Base-by-base conservation (phyloP, 2,888 invertebrate genomes). In the Hoplodrina ambigua region DNA sequence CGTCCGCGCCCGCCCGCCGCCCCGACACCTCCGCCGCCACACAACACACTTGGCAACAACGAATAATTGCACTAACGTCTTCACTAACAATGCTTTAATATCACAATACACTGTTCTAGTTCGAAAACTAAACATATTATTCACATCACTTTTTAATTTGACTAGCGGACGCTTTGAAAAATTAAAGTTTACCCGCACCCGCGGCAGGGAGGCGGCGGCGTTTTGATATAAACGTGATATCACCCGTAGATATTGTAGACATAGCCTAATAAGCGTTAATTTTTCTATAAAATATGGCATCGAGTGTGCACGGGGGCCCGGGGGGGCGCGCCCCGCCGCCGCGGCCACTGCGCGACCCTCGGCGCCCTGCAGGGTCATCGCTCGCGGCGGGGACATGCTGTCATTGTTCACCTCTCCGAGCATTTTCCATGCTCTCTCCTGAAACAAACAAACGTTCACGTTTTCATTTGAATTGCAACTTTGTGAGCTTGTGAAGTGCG, bases 121-220 rank as follows among this genome's bases (percentile, higher is more conserved):
- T 95, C 95, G 94, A 91, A 92, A 92, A 83, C 87, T 88, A 88
- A 90, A 85, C 86, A 89, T 85, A 87, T 87, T 86, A 86, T 86
- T 87, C 86, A 89, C 87, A 83, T 80, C 86, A 80, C 87, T 88
- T 96, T 96, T 96, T 95, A 96, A 96, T 92, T 95, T 96, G 88
- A 96, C 95, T 91, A 94, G 92, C 86, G 96, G 95, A 90, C 94
- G 94, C 92, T 95, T 95, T 95, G 94, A 91, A 93, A 94, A 92
- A 92, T 92, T 91, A 87, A 90, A 90, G 93, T 94, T 93, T 88
- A 91, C 90, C 83, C 91, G 91, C 89, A 90, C 84, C 74, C 93
- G 89, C 80, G 92, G 89, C 72, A 92, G 80, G 72, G 88, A 88
- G 79, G 88, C 86, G 85, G 85, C 80, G 81, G 87, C 86, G 82